Conservation (phyloP, 2,888 invertebrate species). For the Acholoe squamosa region DNA sequence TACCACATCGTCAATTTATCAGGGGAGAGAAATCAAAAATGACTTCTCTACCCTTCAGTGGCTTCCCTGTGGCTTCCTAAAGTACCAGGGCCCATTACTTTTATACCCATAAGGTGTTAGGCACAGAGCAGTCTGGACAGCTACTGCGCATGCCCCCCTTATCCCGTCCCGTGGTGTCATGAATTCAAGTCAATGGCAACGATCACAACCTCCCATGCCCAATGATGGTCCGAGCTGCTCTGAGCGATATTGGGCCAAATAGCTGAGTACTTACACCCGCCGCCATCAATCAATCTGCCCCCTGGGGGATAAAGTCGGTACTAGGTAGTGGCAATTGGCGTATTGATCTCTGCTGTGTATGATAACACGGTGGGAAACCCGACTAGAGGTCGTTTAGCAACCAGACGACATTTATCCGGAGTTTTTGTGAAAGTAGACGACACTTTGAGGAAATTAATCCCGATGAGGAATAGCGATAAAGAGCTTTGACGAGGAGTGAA, state of each 20-base stretch:
- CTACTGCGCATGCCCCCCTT: neutral
- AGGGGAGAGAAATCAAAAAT: no score
- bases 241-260: conserved; percentile 56
- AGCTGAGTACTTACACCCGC: conserved; percentile 52
- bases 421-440: conserved; percentile 13
- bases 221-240: conserved; percentile 47
- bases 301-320: conserved; percentile 56
- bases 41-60: no score
- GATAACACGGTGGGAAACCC: conserved; percentile 5
- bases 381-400: conserved; percentile 8
- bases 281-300: conserved; percentile 58
- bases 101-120: conserved; percentile 39
- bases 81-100: neutral
- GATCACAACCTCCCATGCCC: conserved; percentile 19
- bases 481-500: conserved; percentile 4
- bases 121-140: neutral
- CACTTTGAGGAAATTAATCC: neutral
- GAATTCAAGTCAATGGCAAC: conserved; percentile 51
- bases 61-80: neutral
- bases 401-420: conserved; percentile 23
- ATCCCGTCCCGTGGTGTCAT: neutral
- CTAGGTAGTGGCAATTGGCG: conserved; percentile 54
- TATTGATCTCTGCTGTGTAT: conserved; percentile 37
- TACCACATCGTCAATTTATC: no score
- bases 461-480: conserved; percentile 20